These are phyloP conservation scores for Leptobrachium ailaonicum DNA, from an alignment of 2,113 vertebrate genomes.

Conservation along the genomic window DNA sequence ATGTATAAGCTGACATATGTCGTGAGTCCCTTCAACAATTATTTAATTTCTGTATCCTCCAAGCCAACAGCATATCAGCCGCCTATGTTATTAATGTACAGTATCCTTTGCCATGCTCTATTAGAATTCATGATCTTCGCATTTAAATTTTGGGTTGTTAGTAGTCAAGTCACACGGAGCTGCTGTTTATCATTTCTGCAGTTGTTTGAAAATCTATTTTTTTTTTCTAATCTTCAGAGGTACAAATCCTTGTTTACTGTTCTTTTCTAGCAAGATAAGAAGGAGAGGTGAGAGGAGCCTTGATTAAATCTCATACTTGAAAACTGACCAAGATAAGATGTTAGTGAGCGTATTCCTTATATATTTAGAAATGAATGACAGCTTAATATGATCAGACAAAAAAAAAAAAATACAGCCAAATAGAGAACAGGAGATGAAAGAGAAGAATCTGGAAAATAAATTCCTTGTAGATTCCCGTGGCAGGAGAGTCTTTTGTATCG, in stretches of 20 bases:
- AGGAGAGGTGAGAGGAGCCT: constrained; percentile 29
- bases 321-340: constrained; percentile 40
- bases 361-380: constrained; percentile 35
- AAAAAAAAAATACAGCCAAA: constrained; percentile 1
- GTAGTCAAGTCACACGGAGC: neutral
- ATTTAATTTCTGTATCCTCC: too few relatives aligned
- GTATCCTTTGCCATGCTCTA: too few relatives aligned
- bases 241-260: constrained; percentile 39
- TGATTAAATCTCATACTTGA: constrained; percentile 42
- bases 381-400: constrained; percentile 19
- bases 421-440: constrained; percentile 18
- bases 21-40: too few relatives aligned
- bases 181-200: constrained; percentile 13
- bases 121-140: too few relatives aligned
- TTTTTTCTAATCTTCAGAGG: constrained; percentile 40
- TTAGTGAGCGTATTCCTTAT: constrained; percentile 11
- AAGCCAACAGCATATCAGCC: too few relatives aligned
- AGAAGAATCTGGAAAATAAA: constrained; percentile 15
- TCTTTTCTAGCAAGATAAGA: constrained; percentile 29
- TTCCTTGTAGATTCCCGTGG: neutral
- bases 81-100: too few relatives aligned
- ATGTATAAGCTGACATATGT: too few relatives aligned
- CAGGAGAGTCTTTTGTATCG: neutral
- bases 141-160: neutral
- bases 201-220: constrained; percentile 15